Percentiles rank a stretch among this genome's conserved stretches.
These are phyloP conservation scores for Eulemur rufifrons DNA, from an alignment of 2,113 vertebrate species.

Conservation along the genomic window DNA sequence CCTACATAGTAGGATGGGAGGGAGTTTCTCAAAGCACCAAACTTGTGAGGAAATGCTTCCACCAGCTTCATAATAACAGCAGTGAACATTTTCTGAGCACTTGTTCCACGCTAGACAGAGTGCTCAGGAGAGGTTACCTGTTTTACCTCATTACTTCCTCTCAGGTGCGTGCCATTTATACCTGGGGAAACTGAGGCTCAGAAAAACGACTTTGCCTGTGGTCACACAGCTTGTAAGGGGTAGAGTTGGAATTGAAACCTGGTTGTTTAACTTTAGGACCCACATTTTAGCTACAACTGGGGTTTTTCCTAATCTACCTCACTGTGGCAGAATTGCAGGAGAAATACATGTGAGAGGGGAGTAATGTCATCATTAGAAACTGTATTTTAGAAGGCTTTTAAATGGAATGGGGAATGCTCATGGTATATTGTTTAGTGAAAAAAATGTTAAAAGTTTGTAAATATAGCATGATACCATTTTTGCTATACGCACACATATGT, in stretches of 20 bases:
- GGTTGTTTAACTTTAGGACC: neutral
- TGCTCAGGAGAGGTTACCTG: neutral
- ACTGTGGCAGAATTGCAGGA: neutral
- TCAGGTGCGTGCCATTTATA: neutral
- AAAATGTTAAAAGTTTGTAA: slow-evolving; percentile 7
- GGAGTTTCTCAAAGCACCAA: neutral
- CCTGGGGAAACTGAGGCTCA: neutral
- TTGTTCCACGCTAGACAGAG: neutral
- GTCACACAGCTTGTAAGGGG: neutral
- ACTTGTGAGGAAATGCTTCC: neutral
- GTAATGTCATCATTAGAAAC: neutral
- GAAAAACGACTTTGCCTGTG: neutral
- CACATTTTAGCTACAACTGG: slow-evolving; percentile 8
- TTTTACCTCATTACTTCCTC: neutral
- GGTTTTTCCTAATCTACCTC: slow-evolving; percentile 13
- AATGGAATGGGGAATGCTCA: neutral
- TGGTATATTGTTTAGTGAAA: neutral
- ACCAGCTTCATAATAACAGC: neutral
- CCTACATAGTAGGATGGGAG: neutral
- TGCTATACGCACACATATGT: neutral
- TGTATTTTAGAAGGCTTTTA: slow-evolving; percentile 11
- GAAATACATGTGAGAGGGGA: neutral
- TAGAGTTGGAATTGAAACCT: neutral
- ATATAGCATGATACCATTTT: neutral
- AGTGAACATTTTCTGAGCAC: neutral